Percentiles rank a stretch among this genome's conserved stretches.
Evolutionary conservation across 1,140 invertebrate genomes (phyloP).

Genomic region (Musca domestica): DNA sequence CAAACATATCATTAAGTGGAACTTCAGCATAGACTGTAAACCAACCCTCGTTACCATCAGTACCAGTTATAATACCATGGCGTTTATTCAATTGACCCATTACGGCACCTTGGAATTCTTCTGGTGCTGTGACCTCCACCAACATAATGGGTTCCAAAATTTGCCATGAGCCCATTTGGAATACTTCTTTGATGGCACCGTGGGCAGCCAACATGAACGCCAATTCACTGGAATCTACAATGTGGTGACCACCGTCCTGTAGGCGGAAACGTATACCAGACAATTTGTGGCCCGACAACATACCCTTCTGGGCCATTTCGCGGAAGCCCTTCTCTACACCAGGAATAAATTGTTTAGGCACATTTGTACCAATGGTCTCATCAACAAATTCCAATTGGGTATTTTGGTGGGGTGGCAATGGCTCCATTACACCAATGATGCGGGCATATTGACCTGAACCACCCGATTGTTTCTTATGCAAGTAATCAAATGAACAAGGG

Average conservation of each 20-base stretch:
- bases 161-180: slow-evolving; percentile 80
- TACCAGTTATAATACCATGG: slow-evolving; percentile 80
- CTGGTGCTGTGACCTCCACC: slow-evolving; percentile 86
- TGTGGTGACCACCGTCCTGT: slow-evolving; percentile 86
- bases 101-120: slow-evolving; percentile 81
- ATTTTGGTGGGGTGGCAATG: slow-evolving; percentile 79
- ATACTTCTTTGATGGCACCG: slow-evolving; percentile 87
- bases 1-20: slow-evolving; percentile 99
- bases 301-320: slow-evolving; percentile 66
- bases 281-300: slow-evolving; percentile 81
- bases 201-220: slow-evolving; percentile 86
- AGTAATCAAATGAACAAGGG: slow-evolving; percentile 85
- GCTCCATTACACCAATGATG: slow-evolving; percentile 88
- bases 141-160: slow-evolving; percentile 96
- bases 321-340: slow-evolving; percentile 83
- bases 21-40: slow-evolving; percentile 86
- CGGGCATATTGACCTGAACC: slow-evolving; percentile 94
- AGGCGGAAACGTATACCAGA: slow-evolving; percentile 83
- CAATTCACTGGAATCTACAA: slow-evolving; percentile 94
- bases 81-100: slow-evolving; percentile 81
- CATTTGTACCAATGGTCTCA: slow-evolving; percentile 90
- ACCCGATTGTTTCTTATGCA: slow-evolving; percentile 97
- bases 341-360: slow-evolving; percentile 92
- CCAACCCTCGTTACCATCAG: slow-evolving; percentile 85
- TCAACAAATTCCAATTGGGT: slow-evolving; percentile 87